These are phyloP conservation scores for Meloidogyne chitwoodi DNA, from an alignment of 1,140 invertebrate genomes.

Conservation along the genomic window DNA sequence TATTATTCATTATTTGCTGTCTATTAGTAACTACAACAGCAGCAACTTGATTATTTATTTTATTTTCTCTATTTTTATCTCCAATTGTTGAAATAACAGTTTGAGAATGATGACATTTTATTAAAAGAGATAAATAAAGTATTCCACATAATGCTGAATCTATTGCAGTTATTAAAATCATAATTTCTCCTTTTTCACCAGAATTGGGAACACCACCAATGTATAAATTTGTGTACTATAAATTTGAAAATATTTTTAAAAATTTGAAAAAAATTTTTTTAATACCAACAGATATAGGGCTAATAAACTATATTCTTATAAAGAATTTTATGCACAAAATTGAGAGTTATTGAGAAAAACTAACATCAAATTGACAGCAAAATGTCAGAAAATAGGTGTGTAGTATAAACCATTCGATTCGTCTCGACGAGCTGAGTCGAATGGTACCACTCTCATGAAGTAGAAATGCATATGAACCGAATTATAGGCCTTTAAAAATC, in stretches of 20 bases:
- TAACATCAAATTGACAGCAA: no score
- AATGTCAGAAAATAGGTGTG: no score
- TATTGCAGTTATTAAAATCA: not conserved
- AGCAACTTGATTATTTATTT: not conserved
- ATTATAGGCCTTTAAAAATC: no score
- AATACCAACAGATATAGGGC: no score
- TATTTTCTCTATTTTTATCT: not conserved
- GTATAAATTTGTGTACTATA: not conserved
- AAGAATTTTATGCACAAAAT: no score
- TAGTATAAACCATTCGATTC: no score
- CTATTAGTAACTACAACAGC: no score
- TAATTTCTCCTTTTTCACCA: slow-evolving; percentile 7
- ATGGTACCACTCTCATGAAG: no score
- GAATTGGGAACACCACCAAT: slow-evolving; percentile 2
- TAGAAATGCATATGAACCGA: no score
- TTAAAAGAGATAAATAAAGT: not conserved
- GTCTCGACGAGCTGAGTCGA: no score
- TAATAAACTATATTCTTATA: no score
- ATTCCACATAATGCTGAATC: slow-evolving; percentile 6
- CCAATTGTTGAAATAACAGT: not conserved
- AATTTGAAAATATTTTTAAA: not conserved
- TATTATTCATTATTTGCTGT: not conserved
- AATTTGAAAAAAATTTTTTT: not conserved
- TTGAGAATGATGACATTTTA: not conserved
- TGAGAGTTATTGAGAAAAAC: no score